Evolutionary conservation across 2,888 invertebrate species (phyloP), one percentile per base, ranked within the genome.

Genomic region (Actias luna): DNA sequence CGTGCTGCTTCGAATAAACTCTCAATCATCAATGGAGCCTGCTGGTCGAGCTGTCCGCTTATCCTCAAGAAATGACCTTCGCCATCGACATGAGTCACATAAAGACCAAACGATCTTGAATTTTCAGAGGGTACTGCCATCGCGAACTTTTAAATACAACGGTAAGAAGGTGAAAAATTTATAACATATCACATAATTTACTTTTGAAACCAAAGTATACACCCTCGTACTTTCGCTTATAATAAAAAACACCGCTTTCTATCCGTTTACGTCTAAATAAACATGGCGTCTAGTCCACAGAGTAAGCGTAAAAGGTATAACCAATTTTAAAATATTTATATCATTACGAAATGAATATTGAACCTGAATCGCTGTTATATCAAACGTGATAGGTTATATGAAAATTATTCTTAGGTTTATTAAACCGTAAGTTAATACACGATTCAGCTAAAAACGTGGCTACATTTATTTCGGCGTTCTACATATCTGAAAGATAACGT

Each of bases 31-130:
- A 94, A 78, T 1, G 94, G 93, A 55, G 93, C 83, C 65, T 89
- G 87, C 72, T 94, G 93, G 74, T 95, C 94, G 0, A 93, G 86
- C 83, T 96, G 96, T 33, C 96, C 96, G 91, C 94, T 95, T 77
- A 97, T 90, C 88, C 94, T 95, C 65, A 97, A 84, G 78, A 95
- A 95, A 64, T 94, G 94, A 35, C 95, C 95, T 66, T 95, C 94
- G 60, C 94, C 93, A 76, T 96, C 96, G 67, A 96, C 93, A 86
- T 94, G 94, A 67, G 96, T 96, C 75, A 95, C 93, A 70, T 89
- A 93, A 59, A 94, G 84, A 55, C 83, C 83, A 84, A 91, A 89
- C 76, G 83, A 72, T 76, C 87, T 82, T 69, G 82, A 73, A 67
- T 70, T 70, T 77, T 92, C 91, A 65, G 75, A 70, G 69, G 82